A percentile compares a stretch with the other conserved stretches of the same genome.
Conservation (phyloP, 2,888 invertebrate species). For the Neocrepidodera transversa region DNA sequence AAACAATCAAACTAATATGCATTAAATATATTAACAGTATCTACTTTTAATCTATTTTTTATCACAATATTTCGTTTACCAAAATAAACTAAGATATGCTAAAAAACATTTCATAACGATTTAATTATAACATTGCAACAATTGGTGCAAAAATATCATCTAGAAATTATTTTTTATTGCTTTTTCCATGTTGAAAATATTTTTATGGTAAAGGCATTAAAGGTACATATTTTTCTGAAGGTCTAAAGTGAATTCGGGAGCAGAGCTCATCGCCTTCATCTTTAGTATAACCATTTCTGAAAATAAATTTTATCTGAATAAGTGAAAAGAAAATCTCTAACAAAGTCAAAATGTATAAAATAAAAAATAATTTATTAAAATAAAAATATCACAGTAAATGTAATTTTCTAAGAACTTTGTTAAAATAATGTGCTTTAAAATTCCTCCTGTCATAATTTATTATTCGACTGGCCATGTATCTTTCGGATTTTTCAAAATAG, state of each 20-base stretch:
- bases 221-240: conserved; percentile 70
- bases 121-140: no score
- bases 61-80: conserved; percentile 1
- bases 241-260: conserved; percentile 69
- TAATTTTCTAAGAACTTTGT: conserved; percentile 27
- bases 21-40: not conserved
- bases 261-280: conserved; percentile 66
- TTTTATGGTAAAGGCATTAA: conserved; percentile 52
- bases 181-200: not conserved
- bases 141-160: no score
- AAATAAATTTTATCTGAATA: no score
- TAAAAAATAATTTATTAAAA: conserved; percentile 16
- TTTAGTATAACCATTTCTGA: conserved; percentile 68
- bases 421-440: conserved; percentile 14
- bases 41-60: not conserved
- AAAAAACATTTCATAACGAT: not conserved
- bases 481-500: conserved; percentile 31
- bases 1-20: not conserved
- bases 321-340: no score
- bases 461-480: conserved; percentile 26
- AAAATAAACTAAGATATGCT: not conserved
- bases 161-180: not conserved
- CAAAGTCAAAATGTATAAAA: no score
- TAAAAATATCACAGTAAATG: conserved; percentile 25
- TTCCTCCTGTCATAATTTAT: not conserved